A percentile compares a stretch with the other conserved stretches of the same genome.
Evolutionary conservation across 1,140 invertebrate genomes (phyloP).

Genomic region (Nasonia giraulti): DNA sequence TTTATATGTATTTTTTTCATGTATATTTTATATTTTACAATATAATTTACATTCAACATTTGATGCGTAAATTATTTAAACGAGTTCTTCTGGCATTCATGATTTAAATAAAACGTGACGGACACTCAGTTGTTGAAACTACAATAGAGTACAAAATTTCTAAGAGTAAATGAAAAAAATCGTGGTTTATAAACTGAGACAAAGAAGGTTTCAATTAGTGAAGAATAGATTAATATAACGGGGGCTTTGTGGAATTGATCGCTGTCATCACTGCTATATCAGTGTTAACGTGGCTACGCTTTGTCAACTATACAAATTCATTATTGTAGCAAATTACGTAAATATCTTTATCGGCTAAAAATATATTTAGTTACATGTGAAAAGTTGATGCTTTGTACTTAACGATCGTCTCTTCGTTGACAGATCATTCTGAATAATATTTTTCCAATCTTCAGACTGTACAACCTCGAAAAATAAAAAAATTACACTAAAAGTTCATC

Average conservation of each 20-base stretch:
- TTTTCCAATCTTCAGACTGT: constrained; percentile 33
- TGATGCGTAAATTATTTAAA: constrained; percentile 16
- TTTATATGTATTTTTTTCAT: background rate
- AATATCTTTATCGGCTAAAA: constrained; percentile 47
- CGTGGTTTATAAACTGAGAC: background rate
- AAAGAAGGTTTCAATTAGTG: background rate
- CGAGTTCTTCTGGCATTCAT: background rate
- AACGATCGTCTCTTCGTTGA: constrained; percentile 44
- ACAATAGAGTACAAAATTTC: background rate
- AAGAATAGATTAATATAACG: constrained; percentile 1
- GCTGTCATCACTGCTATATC: constrained; percentile 25
- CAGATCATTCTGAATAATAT: constrained; percentile 36
- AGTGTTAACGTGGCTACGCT: constrained; percentile 25
- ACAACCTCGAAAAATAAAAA: constrained; percentile 45
- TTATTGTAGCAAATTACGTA: constrained; percentile 45
- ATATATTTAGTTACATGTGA: constrained; percentile 45
- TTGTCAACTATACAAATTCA: constrained; percentile 41
- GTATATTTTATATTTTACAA: constrained; percentile 21
- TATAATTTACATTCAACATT: constrained; percentile 26
- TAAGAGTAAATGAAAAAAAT: constrained; percentile 12
- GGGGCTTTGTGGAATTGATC: constrained; percentile 6
- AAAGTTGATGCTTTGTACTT: constrained; percentile 48
- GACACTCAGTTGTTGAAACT: background rate
- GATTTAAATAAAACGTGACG: constrained; percentile 10
- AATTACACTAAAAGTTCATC: constrained; percentile 44